Percentiles rank a stretch among this genome's conserved stretches.
phyloP scores from a whole-genome alignment of 2,888 invertebrate species.

The Leucoma salicis region DNA sequence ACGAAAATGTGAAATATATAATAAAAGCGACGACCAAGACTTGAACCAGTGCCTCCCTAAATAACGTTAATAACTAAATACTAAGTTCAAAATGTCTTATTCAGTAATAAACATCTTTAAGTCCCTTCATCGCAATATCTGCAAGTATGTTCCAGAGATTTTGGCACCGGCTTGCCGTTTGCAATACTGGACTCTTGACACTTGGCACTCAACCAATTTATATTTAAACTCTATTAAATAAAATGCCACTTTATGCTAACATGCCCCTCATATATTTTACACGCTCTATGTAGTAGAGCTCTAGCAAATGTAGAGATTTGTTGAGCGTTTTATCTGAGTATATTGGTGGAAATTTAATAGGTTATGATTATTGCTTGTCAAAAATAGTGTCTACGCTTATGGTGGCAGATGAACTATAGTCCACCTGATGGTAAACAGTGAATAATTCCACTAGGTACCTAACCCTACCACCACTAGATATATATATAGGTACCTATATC shows the following conservation, averaged over 20 bases:
- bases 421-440: too few relatives aligned
- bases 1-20: too few relatives aligned
- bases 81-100: too few relatives aligned
- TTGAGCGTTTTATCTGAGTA: slow-evolving; percentile 4
- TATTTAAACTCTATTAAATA: slow-evolving; percentile 58
- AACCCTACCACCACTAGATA: too few relatives aligned
- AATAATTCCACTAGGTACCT: too few relatives aligned
- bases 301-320: slow-evolving; percentile 10
- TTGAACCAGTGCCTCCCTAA: too few relatives aligned
- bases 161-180: slow-evolving; percentile 49
- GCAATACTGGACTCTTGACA: slow-evolving; percentile 25
- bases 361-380: neutral
- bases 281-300: slow-evolving; percentile 17
- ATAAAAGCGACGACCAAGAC: too few relatives aligned
- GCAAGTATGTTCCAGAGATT: slow-evolving; percentile 46
- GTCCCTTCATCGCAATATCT: slow-evolving; percentile 45
- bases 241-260: slow-evolving; percentile 48
- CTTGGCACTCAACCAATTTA: slow-evolving; percentile 55
- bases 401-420: too few relatives aligned
- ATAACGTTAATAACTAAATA: too few relatives aligned
- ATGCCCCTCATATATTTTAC: slow-evolving; percentile 43
- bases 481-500: too few relatives aligned
- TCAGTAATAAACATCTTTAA: neutral
- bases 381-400: too few relatives aligned
- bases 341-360: slow-evolving; percentile 2